phyloP scores from a whole-genome alignment of 2,888 invertebrate genomes.

The Schizotus pectinicornis region DNA sequence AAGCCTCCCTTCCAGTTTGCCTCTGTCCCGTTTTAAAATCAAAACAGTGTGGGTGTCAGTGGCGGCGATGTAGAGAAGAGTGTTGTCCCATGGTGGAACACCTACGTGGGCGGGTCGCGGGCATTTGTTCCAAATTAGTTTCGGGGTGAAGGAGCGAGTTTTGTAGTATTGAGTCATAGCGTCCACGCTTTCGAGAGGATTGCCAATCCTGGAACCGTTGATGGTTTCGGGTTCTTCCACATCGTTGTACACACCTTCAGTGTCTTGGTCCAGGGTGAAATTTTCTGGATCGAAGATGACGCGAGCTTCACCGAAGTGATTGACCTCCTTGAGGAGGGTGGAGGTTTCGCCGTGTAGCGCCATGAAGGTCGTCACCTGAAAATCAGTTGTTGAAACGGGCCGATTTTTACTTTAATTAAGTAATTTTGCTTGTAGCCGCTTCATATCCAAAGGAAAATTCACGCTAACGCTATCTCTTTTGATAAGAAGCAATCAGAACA shows the following conservation, averaged over 20 bases:
- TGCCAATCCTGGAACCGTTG: conserved; percentile 53
- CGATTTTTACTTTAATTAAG: no score
- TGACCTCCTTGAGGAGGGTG: conserved; percentile 63
- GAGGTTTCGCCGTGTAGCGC: conserved; percentile 65
- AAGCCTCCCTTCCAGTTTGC: conserved; percentile 62
- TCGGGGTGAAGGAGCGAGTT: conserved; percentile 62
- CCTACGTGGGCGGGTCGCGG: conserved; percentile 73
- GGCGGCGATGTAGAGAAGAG: conserved; percentile 72
- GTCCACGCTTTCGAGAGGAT: conserved; percentile 62
- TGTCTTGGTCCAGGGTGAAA: conserved; percentile 62
- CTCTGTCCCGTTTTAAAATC: conserved; percentile 45
- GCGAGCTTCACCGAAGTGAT: conserved; percentile 64
- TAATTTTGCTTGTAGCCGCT: background rate
- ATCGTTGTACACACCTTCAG: conserved; percentile 60
- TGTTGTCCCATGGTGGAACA: conserved; percentile 67
- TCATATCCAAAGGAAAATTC: background rate
- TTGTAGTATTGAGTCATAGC: conserved; percentile 62
- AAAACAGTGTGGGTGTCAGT: conserved; percentile 52
- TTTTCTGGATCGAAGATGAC: conserved; percentile 65
- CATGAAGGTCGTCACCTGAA: conserved; percentile 64
- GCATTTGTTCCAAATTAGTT: conserved; percentile 64
- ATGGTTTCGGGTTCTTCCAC: conserved; percentile 61
- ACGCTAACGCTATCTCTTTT: no score
- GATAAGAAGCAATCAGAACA: no score
- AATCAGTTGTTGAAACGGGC: background rate